phyloP scores from a whole-genome alignment of 2,797 vertebrate species.

The Thalassophryne amazonica region DNA sequence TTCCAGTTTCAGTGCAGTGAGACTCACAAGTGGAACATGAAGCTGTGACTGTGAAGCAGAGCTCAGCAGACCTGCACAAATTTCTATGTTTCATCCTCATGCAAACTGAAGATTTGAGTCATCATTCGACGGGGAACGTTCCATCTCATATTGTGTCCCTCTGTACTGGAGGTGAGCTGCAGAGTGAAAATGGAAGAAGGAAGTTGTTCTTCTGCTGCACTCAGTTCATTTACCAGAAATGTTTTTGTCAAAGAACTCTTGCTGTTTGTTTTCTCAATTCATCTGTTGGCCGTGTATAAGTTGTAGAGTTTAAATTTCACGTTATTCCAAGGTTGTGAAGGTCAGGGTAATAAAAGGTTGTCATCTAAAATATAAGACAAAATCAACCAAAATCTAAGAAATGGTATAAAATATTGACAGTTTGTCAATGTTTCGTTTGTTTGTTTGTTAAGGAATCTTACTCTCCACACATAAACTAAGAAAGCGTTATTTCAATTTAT shows the following conservation, averaged over 20 bases:
- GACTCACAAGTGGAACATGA: slow-evolving; percentile 25
- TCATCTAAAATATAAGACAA: not conserved
- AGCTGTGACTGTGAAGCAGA: slow-evolving; percentile 5
- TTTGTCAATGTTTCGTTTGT: no score
- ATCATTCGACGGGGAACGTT: not conserved
- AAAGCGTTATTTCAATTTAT: no score
- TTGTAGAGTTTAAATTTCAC: not conserved
- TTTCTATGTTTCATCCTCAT: slow-evolving; percentile 20
- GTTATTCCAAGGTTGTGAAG: not conserved
- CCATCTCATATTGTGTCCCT: not conserved
- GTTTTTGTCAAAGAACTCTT: slow-evolving; percentile 10
- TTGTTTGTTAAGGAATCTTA: no score
- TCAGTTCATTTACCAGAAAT: not conserved
- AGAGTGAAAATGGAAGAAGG: slow-evolving; percentile 8
- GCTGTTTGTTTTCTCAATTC: not conserved
- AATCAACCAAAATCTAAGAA: not conserved
- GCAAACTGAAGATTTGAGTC: slow-evolving; percentile 6
- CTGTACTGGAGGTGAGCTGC: not conserved
- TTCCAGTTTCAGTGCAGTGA: slow-evolving; percentile 23
- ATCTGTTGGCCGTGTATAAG: no score
- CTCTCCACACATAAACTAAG: no score
- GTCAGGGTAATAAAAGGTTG: not conserved
- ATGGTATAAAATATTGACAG: not conserved
- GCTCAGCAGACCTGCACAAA: slow-evolving; percentile 1
- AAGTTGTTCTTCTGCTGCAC: slow-evolving; percentile 5